Evolutionary conservation across 2,888 invertebrate species (phyloP).

Genomic region (Catonia carolina): DNA sequence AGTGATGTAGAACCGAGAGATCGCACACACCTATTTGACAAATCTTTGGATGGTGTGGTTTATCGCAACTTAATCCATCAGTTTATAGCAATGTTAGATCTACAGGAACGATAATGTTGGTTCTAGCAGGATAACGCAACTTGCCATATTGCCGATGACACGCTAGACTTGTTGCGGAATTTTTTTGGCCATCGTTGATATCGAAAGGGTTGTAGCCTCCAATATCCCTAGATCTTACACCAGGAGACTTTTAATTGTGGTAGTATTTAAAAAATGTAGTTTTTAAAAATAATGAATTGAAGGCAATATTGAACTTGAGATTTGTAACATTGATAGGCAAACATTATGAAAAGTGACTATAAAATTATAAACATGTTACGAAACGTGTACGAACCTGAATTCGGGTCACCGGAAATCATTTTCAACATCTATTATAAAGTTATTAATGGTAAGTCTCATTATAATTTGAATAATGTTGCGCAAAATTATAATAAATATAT

Average conservation of each 20-base stretch:
- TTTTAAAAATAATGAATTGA: not conserved
- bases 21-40: no score
- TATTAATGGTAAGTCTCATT: constrained; percentile 3
- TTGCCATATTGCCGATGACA: not conserved
- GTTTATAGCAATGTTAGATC: not conserved
- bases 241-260: no score
- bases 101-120: not conserved
- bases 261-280: no score
- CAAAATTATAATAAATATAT: no score
- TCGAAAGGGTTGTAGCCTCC: no score
- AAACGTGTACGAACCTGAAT: not conserved
- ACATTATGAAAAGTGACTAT: not conserved
- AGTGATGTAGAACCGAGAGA: no score
- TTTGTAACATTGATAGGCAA: not conserved
- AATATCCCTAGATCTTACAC: no score
- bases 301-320: not conserved
- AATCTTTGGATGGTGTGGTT: not conserved
- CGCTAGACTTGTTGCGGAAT: not conserved
- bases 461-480: not conserved
- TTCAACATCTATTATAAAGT: constrained; percentile 2
- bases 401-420: not conserved
- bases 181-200: not conserved
- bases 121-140: constrained; percentile 2
- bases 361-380: no score
- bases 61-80: constrained; percentile 2